Base-by-base conservation (phyloP, 2,888 invertebrate species). In the Frankliniella fusca region DNA sequence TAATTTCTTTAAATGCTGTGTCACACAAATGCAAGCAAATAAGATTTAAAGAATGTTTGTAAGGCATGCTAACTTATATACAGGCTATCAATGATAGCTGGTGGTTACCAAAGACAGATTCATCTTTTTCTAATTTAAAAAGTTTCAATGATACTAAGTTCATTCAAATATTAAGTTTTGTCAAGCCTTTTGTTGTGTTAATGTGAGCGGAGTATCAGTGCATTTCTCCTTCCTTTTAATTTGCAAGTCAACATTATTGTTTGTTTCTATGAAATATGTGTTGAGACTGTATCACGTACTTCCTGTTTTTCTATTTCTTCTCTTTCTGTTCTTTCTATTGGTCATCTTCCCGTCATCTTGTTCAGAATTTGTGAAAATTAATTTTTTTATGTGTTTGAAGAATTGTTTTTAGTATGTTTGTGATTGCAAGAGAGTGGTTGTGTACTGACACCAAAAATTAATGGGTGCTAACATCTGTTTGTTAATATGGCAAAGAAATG, bases 401-500 rank as follows among this genome's bases (percentile, higher is more conserved):
- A 12, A 76, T 76, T 27, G 27, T 76, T 23, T 76, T 76, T 27
- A n/a, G 38, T 2, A 18, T 27, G 70, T 27, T 76, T 76, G 23
- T 76, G 27, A 76, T 11, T 23, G 70, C 23, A 76, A 76, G 70
- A 27, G 70, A 76, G 70, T 76, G 23, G 70, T 76, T 27, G 23
- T 23, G 23, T 76, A 27, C 23, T 27, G 27, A 23, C 70, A 76
- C 23, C 23, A 76, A 76, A 76, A 76, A 76, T 27, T 76, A 76
- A 27, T 76, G 70, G 70, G 70, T 76, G 70, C 70, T 76, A 76
- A 76, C 70, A 76, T 23, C 70, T 27, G 70, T 76, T 76, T 76
- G 70, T 76, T 76, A 76, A 76, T 27, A 27, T 76, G 70, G 70
- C 70, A 76, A 76, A n/a, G 27, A 27, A 76, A 76, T 27, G 70